Percentiles rank a stretch among this genome's conserved stretches.
phyloP scores from a whole-genome alignment of 2,888 invertebrate genomes.

The Sympetrum striolatum region DNA sequence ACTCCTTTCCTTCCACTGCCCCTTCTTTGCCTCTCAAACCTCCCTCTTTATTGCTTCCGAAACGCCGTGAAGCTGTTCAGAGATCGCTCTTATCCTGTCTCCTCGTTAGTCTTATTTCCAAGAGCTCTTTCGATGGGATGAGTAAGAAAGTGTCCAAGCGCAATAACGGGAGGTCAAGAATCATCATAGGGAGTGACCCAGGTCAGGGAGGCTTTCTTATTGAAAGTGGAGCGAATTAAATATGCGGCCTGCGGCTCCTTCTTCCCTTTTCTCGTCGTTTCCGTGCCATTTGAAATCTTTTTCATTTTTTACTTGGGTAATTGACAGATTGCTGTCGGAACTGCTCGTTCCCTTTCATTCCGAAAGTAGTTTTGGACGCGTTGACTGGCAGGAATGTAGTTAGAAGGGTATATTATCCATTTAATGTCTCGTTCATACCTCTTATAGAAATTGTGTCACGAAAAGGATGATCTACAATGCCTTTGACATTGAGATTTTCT shows the following conservation, averaged over 20 bases:
- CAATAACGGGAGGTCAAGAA: neutral
- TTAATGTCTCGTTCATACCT: no score
- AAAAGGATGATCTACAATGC: no score
- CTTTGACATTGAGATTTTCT: no score
- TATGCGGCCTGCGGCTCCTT: neutral
- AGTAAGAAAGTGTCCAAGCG: neutral
- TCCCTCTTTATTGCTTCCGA: neutral
- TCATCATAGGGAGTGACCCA: neutral
- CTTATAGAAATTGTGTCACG: no score
- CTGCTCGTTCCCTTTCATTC: no score
- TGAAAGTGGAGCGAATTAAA: neutral
- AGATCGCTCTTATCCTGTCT: neutral
- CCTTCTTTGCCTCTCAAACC: neutral
- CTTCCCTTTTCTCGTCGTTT: neutral
- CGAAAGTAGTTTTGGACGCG: no score
- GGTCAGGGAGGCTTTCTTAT: neutral
- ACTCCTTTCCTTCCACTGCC: neutral
- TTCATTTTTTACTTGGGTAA: no score
- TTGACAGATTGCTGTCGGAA: no score
- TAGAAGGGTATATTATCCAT: no score
- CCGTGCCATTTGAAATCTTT: no score
- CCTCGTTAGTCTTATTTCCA: no score
- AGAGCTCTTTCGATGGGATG: neutral
- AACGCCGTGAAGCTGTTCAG: neutral
- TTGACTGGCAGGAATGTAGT: no score